Evolutionary conservation across 92 coral and sea anemone genomes (phyloP), one percentile per base, ranked within the genome.

Genomic region (Epizoanthus ramosus): DNA sequence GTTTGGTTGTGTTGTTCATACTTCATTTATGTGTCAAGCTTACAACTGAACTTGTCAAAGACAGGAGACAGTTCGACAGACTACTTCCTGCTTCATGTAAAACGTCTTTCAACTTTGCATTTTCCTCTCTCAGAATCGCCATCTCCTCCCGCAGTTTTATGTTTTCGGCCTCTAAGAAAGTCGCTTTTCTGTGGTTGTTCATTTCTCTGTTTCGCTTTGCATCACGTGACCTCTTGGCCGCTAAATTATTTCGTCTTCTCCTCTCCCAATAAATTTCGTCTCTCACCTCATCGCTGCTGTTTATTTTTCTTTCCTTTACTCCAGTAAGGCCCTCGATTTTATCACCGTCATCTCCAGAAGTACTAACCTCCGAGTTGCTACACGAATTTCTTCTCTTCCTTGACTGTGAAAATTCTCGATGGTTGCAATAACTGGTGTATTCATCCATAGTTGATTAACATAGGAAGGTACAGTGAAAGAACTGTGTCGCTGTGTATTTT

Each of bases 1-100:
- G 10, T 50, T 50, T 1, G 8, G 15, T 43, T 10, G 53, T 10
- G 14, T 47, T 47, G 53, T 37, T 50, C 54, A 50, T 50, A 13
- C 15, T 50, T 28, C 45, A 61, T 61, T 77, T 77, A 7, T 77
- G 69, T 39, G 53, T 57, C 37, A 77, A 19, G 33, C 45, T 35
- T 10, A 77, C 82, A 63, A 77, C 70, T 1, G 82, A 77, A 25
- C 82, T 77, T 23, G 82, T 77, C n/a, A 77, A 43, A 77, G 63
- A 60, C 15, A 77, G 66, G 57, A 77, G 63, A 16, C 82, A 77
- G 71, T 63, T 77, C 43, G 82, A 77, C 59, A 77, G 16, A 37
- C 71, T 77, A 39, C 82, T 77, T 63, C 82, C 82, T 19, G 82
- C 57, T 33, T 77, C 82, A 41, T 61, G 82, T 18, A 77, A 61